Evolutionary conservation across 2,113 vertebrate genomes (phyloP), one percentile per base, ranked within the genome.

Genomic region (Petromus typicus): DNA sequence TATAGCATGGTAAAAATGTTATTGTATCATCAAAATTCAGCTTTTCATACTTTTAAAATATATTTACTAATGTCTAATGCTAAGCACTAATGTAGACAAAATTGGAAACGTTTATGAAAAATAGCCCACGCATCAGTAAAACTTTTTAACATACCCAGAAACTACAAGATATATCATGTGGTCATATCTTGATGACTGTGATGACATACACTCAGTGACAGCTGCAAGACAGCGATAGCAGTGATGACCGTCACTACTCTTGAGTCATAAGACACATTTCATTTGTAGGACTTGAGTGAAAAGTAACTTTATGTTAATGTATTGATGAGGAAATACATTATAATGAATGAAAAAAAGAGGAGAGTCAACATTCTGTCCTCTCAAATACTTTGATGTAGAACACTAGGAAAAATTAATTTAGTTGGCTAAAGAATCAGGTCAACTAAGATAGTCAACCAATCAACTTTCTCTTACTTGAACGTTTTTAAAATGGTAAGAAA

Each of bases 221-320:
- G 34, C 10, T 84, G 2, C 17, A 90, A 51, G 34, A 48, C 51
- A 64, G 40, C 23, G 75, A 89, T 64, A 13, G 3, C 14, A 59
- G n/a, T 63, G 4, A 54, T 54, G 27, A 43, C 22, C 20, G 43
- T 30, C 20, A 43, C 80, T 22, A 86, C n/a, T 51, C 32, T n/a
- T n/a, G 23, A 69, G 78, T 80, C 66, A 45, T 13, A 59, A 27
- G 17, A 11, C 76, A 13, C 66, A 61, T 73, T 85, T 75, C 23
- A 94, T 37, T 82, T 73, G 40, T 90, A 79, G 84, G 78, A 59
- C 12, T n/a, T 37, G 10, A 79, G 37, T 81, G 91, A 78, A 54
- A 86, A 88, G 79, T 30, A 89, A 90, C n/a, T 86, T 59, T 63
- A 88, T 61, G 17, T 64, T 89, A 93, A 75, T 83, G 59, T 89